These are phyloP conservation scores for Urocolius indicus DNA, from an alignment of 2,113 vertebrate species.

Conservation along the genomic window DNA sequence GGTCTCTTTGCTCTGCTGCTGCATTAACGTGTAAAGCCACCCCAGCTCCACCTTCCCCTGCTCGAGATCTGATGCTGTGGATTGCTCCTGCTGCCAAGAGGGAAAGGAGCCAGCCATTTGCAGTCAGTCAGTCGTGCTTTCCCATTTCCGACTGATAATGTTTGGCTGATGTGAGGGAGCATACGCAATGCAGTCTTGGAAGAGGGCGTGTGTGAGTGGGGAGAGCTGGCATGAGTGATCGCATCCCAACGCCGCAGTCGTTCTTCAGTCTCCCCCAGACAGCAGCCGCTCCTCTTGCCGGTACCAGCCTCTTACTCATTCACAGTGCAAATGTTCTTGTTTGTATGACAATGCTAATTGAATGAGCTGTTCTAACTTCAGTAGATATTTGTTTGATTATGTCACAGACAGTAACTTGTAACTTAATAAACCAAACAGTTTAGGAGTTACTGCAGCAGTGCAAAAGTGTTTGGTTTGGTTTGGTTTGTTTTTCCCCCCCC, in stretches of 20 bases:
- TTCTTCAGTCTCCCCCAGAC: conserved; percentile 38
- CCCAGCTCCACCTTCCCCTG: background rate
- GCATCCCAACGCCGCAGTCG: background rate
- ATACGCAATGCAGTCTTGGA: background rate
- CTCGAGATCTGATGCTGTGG: accelerated
- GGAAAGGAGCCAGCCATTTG: background rate
- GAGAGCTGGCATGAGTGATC: background rate
- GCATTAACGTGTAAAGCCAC: accelerated
- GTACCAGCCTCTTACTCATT: conserved; percentile 41
- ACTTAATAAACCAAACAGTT: conserved; percentile 55
- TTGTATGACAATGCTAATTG: conserved; percentile 25
- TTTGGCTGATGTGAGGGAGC: background rate
- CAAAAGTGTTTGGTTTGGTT: background rate
- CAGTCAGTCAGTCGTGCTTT: background rate
- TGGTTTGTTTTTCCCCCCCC: too few relatives aligned
- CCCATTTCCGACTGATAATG: background rate
- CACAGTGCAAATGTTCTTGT: conserved; percentile 17
- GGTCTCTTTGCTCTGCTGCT: background rate
- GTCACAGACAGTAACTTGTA: conserved; percentile 35
- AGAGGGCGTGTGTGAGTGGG: background rate
- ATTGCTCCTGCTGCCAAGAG: accelerated
- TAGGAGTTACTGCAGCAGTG: background rate
- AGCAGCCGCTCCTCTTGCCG: background rate
- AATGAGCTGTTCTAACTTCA: conserved; percentile 38
- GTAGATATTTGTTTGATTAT: conserved; percentile 45